These are phyloP conservation scores for Scortum barcoo DNA, from an alignment of 2,113 vertebrate genomes.

Conservation along the genomic window DNA sequence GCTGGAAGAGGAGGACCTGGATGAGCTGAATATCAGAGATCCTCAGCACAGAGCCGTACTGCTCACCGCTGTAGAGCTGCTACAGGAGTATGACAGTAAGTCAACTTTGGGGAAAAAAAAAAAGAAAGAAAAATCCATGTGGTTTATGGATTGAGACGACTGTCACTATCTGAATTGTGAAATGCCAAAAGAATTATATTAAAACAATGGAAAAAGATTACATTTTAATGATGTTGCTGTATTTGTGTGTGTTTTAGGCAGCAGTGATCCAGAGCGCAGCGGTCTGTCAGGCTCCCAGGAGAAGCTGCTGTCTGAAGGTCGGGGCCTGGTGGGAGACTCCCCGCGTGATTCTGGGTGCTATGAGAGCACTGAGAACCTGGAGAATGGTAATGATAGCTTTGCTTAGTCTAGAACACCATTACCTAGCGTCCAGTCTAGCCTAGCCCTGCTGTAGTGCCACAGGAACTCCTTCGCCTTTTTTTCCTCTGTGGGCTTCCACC, in stretches of 20 bases:
- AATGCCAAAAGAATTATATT: neutral
- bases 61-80: constrained; percentile 94
- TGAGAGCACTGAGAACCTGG: constrained; percentile 97
- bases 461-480: constrained; percentile 36
- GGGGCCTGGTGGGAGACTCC: constrained; percentile 89
- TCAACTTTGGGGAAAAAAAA: constrained; percentile 22
- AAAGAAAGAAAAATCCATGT: neutral
- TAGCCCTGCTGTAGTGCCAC: constrained; percentile 28
- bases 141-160: neutral
- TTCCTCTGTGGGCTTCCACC: constrained; percentile 46
- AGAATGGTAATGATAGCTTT: constrained; percentile 91
- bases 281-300: constrained; percentile 94
- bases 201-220: neutral
- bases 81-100: constrained; percentile 98
- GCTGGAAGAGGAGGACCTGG: constrained; percentile 97
- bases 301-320: constrained; percentile 92
- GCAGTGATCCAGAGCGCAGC: constrained; percentile 90
- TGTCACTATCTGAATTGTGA: neutral
- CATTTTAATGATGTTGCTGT: neutral
- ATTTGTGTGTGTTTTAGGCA: constrained; percentile 83
- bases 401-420: constrained; percentile 54
- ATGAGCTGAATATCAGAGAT: constrained; percentile 96
- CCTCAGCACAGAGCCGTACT: constrained; percentile 95
- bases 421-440: constrained; percentile 27
- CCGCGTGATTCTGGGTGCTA: constrained; percentile 98